phyloP scores from a whole-genome alignment of 92 coral and sea anemone species.

The Phenganax subtilis region DNA sequence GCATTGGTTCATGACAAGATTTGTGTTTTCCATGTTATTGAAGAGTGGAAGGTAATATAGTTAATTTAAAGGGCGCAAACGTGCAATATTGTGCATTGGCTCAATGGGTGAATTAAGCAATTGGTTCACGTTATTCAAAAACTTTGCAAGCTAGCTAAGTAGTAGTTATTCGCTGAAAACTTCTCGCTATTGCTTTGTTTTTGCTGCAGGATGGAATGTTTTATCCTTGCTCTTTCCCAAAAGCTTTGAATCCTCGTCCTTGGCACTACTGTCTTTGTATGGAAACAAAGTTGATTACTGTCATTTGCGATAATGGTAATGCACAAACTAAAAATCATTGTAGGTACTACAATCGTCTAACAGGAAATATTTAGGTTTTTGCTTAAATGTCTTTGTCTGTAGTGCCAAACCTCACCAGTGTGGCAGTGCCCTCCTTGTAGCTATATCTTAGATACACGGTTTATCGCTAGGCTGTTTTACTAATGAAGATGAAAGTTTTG shows the following conservation, averaged over 20 bases:
- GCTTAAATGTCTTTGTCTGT: too few species aligned
- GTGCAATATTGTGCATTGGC: too few species aligned
- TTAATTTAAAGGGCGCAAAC: too few species aligned
- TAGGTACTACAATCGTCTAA: too few species aligned
- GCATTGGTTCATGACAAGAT: neutral
- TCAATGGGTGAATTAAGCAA: too few species aligned
- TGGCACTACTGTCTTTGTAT: neutral
- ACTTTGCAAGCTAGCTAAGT: neutral
- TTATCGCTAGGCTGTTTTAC: too few species aligned
- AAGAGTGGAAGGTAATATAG: constrained; percentile 8
- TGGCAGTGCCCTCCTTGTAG: too few species aligned
- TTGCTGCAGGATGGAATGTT: constrained; percentile 29
- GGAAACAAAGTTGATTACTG: neutral
- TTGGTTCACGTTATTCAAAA: neutral
- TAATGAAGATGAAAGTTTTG: neutral
- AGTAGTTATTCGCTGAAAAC: neutral
- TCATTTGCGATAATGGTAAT: constrained; percentile 19
- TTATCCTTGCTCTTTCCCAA: neutral
- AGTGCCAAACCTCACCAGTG: too few species aligned
- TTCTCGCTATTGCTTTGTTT: too few species aligned
- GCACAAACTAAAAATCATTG: neutral
- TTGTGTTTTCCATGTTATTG: constrained; percentile 16
- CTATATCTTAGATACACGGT: too few species aligned
- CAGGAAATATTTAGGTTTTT: too few species aligned
- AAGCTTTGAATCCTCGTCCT: constrained; percentile 1